Percentiles rank a stretch among this genome's conserved stretches.
These are phyloP conservation scores for Cremastinae sp. DNA, from an alignment of 2,888 invertebrate species.

Conservation along the genomic window DNA sequence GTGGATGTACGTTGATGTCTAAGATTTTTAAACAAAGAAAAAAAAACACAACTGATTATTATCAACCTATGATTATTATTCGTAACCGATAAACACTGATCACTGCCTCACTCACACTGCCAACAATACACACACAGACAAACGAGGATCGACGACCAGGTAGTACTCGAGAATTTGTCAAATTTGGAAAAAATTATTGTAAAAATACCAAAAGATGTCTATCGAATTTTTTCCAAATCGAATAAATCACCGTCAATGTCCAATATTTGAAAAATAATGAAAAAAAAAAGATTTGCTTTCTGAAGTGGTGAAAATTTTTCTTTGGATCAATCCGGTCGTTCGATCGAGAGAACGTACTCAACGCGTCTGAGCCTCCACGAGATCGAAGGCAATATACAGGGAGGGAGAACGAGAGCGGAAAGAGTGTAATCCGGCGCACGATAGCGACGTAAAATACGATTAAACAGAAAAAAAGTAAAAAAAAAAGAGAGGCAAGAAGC, in stretches of 20 bases:
- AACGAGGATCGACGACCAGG: conserved; percentile 35
- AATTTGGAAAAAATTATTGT: conserved; percentile 19
- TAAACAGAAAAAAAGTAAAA: conserved; percentile 32
- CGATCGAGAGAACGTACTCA: not conserved
- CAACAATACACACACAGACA: conserved; percentile 27
- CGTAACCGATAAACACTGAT: conserved; percentile 69
- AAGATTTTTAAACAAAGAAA: conserved; percentile 76
- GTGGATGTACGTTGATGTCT: conserved; percentile 80
- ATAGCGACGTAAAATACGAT: conserved; percentile 52
- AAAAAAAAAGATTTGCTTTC: conserved; percentile 5
- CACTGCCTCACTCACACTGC: conserved; percentile 48
- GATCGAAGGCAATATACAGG: conserved; percentile 19
- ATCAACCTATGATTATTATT: conserved; percentile 75
- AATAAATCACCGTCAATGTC: not conserved
- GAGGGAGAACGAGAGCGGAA: not conserved
- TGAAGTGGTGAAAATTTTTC: not conserved
- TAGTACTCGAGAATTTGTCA: conserved; percentile 43
- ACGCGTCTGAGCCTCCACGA: conserved; percentile 18
- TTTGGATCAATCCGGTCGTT: not conserved
- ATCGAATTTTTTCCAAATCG: not conserved
- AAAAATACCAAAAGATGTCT: not conserved
- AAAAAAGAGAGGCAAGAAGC: conserved; percentile 21
- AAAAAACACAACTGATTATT: conserved; percentile 70
- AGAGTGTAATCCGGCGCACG: conserved; percentile 43
- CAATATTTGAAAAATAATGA: not conserved